A percentile compares a stretch with the other conserved stretches of the same genome.
These are phyloP conservation scores for Druceiella hillmani DNA, from an alignment of 2,888 invertebrate species.

Conservation along the genomic window DNA sequence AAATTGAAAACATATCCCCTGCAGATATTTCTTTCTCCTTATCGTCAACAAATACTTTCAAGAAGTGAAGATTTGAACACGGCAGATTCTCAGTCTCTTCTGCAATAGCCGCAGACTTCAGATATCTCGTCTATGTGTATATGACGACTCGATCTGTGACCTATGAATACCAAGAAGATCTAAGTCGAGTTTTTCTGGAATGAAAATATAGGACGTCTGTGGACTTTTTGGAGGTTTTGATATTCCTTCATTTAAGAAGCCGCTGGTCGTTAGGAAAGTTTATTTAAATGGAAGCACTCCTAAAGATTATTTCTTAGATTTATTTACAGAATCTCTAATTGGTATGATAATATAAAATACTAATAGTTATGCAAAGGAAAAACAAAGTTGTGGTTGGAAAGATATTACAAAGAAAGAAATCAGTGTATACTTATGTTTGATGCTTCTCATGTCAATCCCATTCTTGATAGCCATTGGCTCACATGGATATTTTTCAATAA, in stretches of 20 bases:
- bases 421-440: conserved; percentile 5
- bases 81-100: too few species aligned
- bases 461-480: conserved; percentile 6
- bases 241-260: conserved; percentile 1
- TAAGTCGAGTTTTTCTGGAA: conserved; percentile 6
- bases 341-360: conserved; percentile 6
- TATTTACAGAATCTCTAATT: conserved; percentile 6
- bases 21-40: conserved; percentile 1
- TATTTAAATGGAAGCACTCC: conserved; percentile 5
- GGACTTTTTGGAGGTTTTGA: conserved; percentile 1
- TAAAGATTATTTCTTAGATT: conserved; percentile 1
- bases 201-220: too few species aligned
- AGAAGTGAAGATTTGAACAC: too few species aligned
- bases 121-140: too few species aligned
- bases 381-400: conserved; percentile 2
- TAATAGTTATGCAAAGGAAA: conserved; percentile 6
- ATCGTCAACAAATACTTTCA: too few species aligned
- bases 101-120: too few species aligned
- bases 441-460: conserved; percentile 6
- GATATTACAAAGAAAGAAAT: conserved; percentile 4
- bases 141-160: too few species aligned
- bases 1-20: conserved; percentile 2
- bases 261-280: not conserved
- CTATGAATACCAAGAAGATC: too few species aligned
- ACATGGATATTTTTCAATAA: conserved; percentile 3